Percentiles rank a stretch among this genome's conserved stretches.
These are phyloP conservation scores for Chionoecetes opilio DNA, from an alignment of 1,140 invertebrate genomes.

Conservation along the genomic window DNA sequence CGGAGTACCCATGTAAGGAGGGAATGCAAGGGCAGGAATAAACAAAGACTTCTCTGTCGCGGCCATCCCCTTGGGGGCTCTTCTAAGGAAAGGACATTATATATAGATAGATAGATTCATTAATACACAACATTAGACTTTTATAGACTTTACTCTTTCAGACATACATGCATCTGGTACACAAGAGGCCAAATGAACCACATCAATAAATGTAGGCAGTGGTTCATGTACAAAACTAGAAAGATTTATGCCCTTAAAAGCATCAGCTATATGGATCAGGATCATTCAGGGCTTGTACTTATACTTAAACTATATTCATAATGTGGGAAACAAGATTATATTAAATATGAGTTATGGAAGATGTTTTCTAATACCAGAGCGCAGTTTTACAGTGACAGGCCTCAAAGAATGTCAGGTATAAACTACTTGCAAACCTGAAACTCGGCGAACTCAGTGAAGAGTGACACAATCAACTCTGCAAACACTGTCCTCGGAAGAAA, in stretches of 20 bases:
- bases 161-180: background rate
- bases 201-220: background rate
- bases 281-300: background rate
- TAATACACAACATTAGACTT: too few relatives aligned
- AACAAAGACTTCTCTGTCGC: too few relatives aligned
- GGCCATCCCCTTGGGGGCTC: too few relatives aligned
- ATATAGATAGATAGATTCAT: too few relatives aligned
- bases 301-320: background rate
- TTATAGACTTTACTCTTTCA: too few relatives aligned
- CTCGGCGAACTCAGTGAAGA: background rate
- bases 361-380: background rate
- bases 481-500: background rate
- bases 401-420: background rate
- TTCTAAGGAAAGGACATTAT: too few relatives aligned
- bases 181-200: background rate
- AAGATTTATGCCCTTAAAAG: background rate
- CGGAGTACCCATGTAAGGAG: too few relatives aligned
- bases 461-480: conserved; percentile 13
- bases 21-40: too few relatives aligned
- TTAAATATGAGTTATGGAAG: background rate
- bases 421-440: background rate
- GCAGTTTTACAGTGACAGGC: background rate
- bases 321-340: background rate
- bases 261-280: background rate
- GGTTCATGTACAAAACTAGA: background rate